Evolutionary conservation across 2,888 invertebrate species (phyloP), one percentile per base, ranked within the genome.

Genomic region (Heterodera filipjevi): DNA sequence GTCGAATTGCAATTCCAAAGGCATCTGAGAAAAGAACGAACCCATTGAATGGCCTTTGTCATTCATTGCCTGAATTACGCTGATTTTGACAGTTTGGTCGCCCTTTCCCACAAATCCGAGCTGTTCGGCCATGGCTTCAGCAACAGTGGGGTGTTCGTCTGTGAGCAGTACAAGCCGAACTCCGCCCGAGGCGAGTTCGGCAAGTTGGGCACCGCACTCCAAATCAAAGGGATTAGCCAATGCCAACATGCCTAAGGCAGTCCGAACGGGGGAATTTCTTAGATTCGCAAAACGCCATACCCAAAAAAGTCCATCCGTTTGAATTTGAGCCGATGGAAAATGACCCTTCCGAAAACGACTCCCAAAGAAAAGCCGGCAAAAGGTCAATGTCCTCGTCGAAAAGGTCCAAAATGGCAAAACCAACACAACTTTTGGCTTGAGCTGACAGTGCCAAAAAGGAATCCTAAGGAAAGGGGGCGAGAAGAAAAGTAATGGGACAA

Each of bases 241-340:
- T n/a, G 80, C 79, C 44, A 71, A 39, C 76, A 66, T 72, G 30
- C 39, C 76, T 53, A 33, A 32, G 30, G 27, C 32, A 30, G 10
- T 39, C 12, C 2, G 39, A 39, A 10, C 8, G 39, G 8, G n/a
- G n/a, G n/a, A n/a, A n/a, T n/a, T n/a, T n/a, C 8, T 59, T 59
- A 3, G 27, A 59, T 1, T 16, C 10, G 22, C 22, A 14, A 27
- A 44, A 75, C 76, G n/a, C n/a, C n/a, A n/a, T 80, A 68, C 83
- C 84, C 64, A 84, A 77, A 75, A 84, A 82, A 66, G 76, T 76
- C 84, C 84, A 84, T 19, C 79, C 74, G 49, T 74, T n/a, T 30
- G 66, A 64, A 66, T 71, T 44, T 19, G 74, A 44, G 27, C 72
- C 39, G 64, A 64, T 14, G 30, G 46, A 44, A 33, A 78, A 46